Conservation (phyloP, 2,888 invertebrate species). For the Aproaerema taeniolella region DNA sequence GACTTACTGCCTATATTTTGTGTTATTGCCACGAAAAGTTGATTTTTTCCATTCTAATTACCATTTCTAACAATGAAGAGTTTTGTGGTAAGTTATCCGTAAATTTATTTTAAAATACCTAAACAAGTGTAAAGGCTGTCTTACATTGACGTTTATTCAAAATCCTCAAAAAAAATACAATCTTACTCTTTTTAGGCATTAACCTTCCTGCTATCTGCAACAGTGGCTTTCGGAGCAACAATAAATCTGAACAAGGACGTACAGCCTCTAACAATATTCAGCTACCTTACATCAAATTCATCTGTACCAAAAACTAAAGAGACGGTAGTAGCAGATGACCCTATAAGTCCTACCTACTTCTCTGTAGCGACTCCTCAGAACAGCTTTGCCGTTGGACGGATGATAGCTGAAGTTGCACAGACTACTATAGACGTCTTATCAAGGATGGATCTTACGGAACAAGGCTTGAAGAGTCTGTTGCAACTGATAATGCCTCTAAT, state of each 20-base stretch:
- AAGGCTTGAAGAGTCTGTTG: conserved; percentile 12
- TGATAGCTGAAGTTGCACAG: background rate
- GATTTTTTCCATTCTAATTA: no score
- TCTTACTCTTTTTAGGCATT: no score
- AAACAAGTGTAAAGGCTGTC: no score
- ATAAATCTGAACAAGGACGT: background rate
- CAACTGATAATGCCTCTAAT: conserved; percentile 17
- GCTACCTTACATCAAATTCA: no score
- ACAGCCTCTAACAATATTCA: background rate
- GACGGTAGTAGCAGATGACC: background rate
- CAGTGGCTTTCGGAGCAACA: background rate
- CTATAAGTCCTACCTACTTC: background rate
- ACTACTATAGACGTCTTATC: conserved; percentile 17
- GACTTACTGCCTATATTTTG: no score
- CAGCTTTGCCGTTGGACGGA: background rate
- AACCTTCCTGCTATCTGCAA: background rate
- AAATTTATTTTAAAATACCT: no score
- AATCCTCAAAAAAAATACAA: no score
- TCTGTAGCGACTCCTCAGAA: background rate
- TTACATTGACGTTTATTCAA: no score
- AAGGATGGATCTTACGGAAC: conserved; percentile 12
- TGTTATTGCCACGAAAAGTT: no score
- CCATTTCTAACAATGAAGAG: no score
- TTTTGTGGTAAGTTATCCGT: no score
- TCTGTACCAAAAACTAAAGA: background rate